phyloP scores from a whole-genome alignment of 35 echinoderm and acorn worm genomes.

The Amphiura filiformis region DNA sequence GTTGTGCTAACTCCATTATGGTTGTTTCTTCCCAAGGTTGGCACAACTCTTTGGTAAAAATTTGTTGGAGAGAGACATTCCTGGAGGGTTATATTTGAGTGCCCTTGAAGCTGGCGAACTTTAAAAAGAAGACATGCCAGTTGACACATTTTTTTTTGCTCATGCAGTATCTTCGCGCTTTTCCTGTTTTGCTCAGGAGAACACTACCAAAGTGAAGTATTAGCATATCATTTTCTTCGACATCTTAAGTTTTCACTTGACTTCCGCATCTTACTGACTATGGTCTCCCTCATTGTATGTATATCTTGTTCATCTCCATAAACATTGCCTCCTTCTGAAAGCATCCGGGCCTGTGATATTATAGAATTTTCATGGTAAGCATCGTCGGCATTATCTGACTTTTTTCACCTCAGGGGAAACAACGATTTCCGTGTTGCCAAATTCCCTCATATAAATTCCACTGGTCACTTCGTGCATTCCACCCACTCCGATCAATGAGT shows the following conservation, averaged over 20 bases:
- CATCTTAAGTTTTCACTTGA: neutral
- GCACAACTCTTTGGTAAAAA: conserved; percentile 21
- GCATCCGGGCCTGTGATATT: conserved; percentile 20
- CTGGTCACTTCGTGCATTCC: too few species aligned
- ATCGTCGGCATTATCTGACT: too few species aligned
- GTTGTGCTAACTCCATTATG: neutral
- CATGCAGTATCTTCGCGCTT: neutral
- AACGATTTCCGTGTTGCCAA: too few species aligned
- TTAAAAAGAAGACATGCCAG: neutral
- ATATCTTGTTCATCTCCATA: neutral
- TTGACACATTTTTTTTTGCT: conserved; percentile 22
- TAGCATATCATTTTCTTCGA: neutral
- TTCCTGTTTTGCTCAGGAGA: neutral
- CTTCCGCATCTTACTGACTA: conserved; percentile 1
- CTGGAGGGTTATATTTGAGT: neutral
- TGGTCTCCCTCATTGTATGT: neutral
- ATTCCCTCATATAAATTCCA: too few species aligned
- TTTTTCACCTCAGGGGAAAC: too few species aligned
- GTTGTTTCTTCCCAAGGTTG: neutral
- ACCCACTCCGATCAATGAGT: too few species aligned
- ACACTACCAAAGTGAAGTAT: conserved; percentile 1
- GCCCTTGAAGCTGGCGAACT: neutral
- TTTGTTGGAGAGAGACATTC: neutral
- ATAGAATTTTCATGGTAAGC: neutral
- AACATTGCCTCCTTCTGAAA: conserved; percentile 3